Percentiles rank a stretch among this genome's conserved stretches.
phyloP scores from a whole-genome alignment of 2,888 invertebrate species.

The Leptinotarsa juncta region DNA sequence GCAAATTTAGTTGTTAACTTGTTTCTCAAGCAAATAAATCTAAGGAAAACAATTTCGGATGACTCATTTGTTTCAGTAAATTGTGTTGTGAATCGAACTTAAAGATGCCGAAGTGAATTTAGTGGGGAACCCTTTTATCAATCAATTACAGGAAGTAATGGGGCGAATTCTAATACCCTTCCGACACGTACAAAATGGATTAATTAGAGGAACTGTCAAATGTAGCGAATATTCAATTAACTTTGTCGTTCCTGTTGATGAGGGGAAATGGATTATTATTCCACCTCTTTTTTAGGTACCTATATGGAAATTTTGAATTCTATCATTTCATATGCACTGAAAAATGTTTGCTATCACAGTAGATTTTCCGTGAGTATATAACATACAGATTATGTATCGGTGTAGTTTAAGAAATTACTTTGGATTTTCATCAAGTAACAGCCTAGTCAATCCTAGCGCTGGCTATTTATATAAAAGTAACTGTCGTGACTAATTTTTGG shows the following conservation, averaged over 20 bases:
- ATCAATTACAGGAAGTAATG: slow-evolving; percentile 23
- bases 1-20: slow-evolving; percentile 38
- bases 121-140: slow-evolving; percentile 24
- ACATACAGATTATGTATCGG: no score
- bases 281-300: no score
- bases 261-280: no score
- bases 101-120: slow-evolving; percentile 22
- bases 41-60: slow-evolving; percentile 30
- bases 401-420: no score
- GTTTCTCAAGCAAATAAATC: slow-evolving; percentile 35
- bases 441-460: no score
- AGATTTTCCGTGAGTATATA: no score
- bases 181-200: slow-evolving; percentile 2
- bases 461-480: no score
- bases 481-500: no score
- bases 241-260: not conserved
- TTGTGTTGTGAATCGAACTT: slow-evolving; percentile 26
- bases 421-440: no score
- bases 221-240: slow-evolving; percentile 10
- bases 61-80: slow-evolving; percentile 35
- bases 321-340: no score
- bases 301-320: no score
- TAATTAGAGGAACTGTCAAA: slow-evolving; percentile 9
- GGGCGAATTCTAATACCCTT: slow-evolving; percentile 17
- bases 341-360: no score